Conservation (phyloP, 2,797 vertebrate species). For the Neoniphon sammara region DNA sequence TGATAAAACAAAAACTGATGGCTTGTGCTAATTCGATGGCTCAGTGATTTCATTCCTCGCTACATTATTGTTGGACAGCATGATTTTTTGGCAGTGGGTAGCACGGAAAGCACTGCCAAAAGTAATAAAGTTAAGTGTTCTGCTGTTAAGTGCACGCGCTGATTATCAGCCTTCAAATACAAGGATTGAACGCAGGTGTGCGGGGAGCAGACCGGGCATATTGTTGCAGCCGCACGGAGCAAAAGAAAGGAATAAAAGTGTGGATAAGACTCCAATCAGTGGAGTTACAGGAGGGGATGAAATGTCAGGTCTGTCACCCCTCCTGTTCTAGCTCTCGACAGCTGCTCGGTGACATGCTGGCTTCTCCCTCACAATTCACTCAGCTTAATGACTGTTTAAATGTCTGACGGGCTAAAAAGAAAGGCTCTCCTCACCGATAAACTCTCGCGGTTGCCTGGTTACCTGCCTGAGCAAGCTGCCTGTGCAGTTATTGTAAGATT, state of each 20-base stretch:
- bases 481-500: slow-evolving; percentile 64
- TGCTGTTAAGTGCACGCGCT: slow-evolving; percentile 59
- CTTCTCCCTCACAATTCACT: slow-evolving; percentile 65
- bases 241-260: background rate
- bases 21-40: slow-evolving; percentile 68
- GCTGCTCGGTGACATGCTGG: slow-evolving; percentile 54
- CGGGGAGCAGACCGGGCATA: slow-evolving; percentile 4
- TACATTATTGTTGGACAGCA: slow-evolving; percentile 60
- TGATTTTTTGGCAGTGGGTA: slow-evolving; percentile 69
- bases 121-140: slow-evolving; percentile 76
- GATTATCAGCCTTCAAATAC: slow-evolving; percentile 39
- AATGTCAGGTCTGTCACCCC: slow-evolving; percentile 51
- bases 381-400: slow-evolving; percentile 80
- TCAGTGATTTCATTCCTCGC: slow-evolving; percentile 72
- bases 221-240: background rate
- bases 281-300: slow-evolving; percentile 41
- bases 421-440: slow-evolving; percentile 61
- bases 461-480: slow-evolving; percentile 74
- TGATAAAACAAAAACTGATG: slow-evolving; percentile 73
- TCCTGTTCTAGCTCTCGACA: slow-evolving; percentile 45
- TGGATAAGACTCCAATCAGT: slow-evolving; percentile 35
- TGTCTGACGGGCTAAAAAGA: slow-evolving; percentile 69
- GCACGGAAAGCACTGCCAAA: slow-evolving; percentile 65
- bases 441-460: slow-evolving; percentile 81
- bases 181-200: slow-evolving; percentile 23